Conservation (phyloP, 1,140 invertebrate genomes). For the Andrena cerasifolii region DNA sequence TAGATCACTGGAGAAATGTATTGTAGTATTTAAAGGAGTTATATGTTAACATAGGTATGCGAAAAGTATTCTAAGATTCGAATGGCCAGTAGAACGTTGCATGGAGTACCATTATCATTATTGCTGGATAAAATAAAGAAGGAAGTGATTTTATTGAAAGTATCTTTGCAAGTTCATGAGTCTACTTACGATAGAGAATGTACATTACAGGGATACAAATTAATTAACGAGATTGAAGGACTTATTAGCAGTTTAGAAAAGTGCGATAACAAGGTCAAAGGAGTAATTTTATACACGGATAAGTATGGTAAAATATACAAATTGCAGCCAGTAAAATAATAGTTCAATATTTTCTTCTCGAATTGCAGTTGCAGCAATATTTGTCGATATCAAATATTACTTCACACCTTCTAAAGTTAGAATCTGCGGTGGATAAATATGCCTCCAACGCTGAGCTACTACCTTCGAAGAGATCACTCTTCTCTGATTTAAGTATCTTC, state of each 20-base stretch:
- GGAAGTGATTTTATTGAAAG: conserved; percentile 55
- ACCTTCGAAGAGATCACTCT: conserved; percentile 22
- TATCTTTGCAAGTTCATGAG: conserved; percentile 57
- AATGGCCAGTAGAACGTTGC: conserved; percentile 65
- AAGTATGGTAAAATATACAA: conserved; percentile 5
- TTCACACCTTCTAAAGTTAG: conserved; percentile 62
- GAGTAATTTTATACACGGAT: conserved; percentile 13
- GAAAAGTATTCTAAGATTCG: conserved; percentile 65
- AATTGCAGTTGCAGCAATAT: conserved; percentile 69
- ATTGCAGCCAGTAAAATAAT: background rate
- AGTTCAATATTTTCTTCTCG: conserved; percentile 22
- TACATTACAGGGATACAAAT: conserved; percentile 53
- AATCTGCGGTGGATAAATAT: conserved; percentile 62
- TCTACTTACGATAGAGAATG: conserved; percentile 55
- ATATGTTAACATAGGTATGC: conserved; percentile 49
- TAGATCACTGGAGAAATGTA: background rate
- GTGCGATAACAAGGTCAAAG: conserved; percentile 69
- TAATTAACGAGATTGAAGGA: conserved; percentile 62
- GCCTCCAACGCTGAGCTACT: conserved; percentile 53
- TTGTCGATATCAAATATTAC: conserved; percentile 63
- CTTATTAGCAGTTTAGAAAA: conserved; percentile 59
- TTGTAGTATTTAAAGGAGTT: background rate
- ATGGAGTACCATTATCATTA: conserved; percentile 64
- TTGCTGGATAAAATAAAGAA: conserved; percentile 67
- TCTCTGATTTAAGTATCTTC: conserved; percentile 56